Base-by-base conservation (phyloP, 2,888 invertebrate species). In the Teleogryllus oceanicus region DNA sequence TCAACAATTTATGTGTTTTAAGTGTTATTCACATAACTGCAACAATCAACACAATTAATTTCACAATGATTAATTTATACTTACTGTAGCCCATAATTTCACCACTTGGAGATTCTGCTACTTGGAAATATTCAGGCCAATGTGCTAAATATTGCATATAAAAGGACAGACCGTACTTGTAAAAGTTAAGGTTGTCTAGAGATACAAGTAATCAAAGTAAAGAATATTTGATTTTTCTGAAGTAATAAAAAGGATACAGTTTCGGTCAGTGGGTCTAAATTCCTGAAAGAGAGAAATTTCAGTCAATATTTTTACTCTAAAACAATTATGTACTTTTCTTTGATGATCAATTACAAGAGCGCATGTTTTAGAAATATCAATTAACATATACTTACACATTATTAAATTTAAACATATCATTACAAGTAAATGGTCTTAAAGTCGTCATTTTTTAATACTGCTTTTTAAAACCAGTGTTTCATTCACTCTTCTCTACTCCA, bases 61-160 rank as follows among this genome's bases (percentile, higher is more conserved):
- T 37, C 37, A 37, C 37, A 37, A 37, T 37, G 37, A 37, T 37
- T 1, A 37, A 37, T 5, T 37, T 37, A 8, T 80, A 91, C 93
- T 91, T 90, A 98, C 98, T 98, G 86, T 99, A 99, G 83, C 99
- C 99, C 97, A 99, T 98, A 82, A 99, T 96, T 89, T 96, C 94
- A 5, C 97, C 98, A 87, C 93, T 94, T 8, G 98, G 96, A 21
- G 98, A 95, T 89, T 98, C 98, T 4, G 97, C 97, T 21, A 97
- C 95, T 90, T 97, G 96, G 87, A 99, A 98, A 87, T 97, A 99
- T 88, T 99, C 99, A 0, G 99, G 98, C 98, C 98, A 99, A 86
- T 97, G 96, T 13, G 97, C 96, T 85, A 99, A 88, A 88, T 99
- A 99, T 86, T 98, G 97, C 88, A 99, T 95, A 86, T 99, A 99